Evolutionary conservation across 2,888 invertebrate species (phyloP), one percentile per base, ranked within the genome.

Genomic region (Halictus ligatus): DNA sequence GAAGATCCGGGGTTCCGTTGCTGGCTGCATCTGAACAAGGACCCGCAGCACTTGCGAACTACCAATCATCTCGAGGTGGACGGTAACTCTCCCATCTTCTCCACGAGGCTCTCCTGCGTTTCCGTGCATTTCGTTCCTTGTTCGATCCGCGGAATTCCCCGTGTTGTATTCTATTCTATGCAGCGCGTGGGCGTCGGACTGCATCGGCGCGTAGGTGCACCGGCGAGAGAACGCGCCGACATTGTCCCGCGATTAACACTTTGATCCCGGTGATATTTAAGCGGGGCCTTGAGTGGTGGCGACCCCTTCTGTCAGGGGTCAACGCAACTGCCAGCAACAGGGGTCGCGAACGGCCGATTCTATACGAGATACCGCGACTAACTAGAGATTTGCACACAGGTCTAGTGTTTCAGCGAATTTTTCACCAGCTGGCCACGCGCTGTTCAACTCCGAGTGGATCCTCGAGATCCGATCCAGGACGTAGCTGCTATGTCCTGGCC

Each of bases 211-310:
- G 87, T 91, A 84, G 91, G 89, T 87, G 90, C 87, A 83, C 76
- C 75, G 80, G 83, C 80, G 86, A 84, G 86, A 87, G 81, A 75
- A 82, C 86, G 78, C 86, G 80, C 76, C 89, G 86, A 82, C 88
- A 89, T 91, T 91, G 89, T 88, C 67, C 72, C 60, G 78, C 87
- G 88, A 90, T 91, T 91, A 90, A 89, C 91, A 87, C 91, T 91
- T 91, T 91, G 91, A 91, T 89, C 90, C 79, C 81, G 71, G 77
- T 71, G 90, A 86, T 86, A 88, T 86, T 86, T 76, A 83, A 85
- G 75, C 67, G 78, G 71, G 78, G 72, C 69, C 84, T 78, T 75
- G 82, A 69, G 58, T 43, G 46, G 72, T 81, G 46, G 69, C 80
- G 48, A 64, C 81, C 81, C 81, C 79, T 75, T 75, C 54, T 15